Evolutionary conservation across 2,113 vertebrate genomes (phyloP), one percentile per base, ranked within the genome.

Genomic region (Plecturocebus donacophilus): DNA sequence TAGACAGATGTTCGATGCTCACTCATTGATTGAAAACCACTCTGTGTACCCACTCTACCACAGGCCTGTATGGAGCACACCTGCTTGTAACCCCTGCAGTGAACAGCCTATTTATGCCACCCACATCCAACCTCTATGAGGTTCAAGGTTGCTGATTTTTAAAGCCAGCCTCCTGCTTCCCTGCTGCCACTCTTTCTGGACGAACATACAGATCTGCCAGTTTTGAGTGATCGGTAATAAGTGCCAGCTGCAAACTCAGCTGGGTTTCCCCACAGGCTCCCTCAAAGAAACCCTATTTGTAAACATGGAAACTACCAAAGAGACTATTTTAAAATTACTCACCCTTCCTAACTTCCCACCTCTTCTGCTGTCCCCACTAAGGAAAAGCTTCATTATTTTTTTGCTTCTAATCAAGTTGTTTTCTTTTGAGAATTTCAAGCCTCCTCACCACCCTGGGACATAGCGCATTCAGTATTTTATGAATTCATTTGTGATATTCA

Each of bases 401-500:
- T 45, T 81, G 68, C 70, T 89, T 92, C 97, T 79, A 70, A 89
- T 45, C 70, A 79, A 88, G 47, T n/a, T 17, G 5, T 88, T 88
- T 95, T 82, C 61, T 94, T 91, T 71, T 49, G 68, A 94, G 42
- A 84, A 91, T 81, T 68, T 95, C 75, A 87, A 70, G n/a, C 20
- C 56, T 8, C 2, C 45, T 76, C 49, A 21, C 77, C 38, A 21
- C 25, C 30, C 13, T n/a, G 82, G 52, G 89, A 81, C 12, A 54
- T 0, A 42, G 17, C 5, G 5, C 49, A 40, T 1, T 10, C 27
- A 23, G 56, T 58, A 85, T 77, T 87, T 68, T 75, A 87, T 30
- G 56, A 76, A 75, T 20, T 83, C 19, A 21, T 9, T 8, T 68
- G 45, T 71, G 42, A 83, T 19, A 38, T 8, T 84, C 76, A 42